Percentiles rank a stretch among this genome's conserved stretches.
Conservation (phyloP, 1,140 invertebrate species). For the Sipha flava region DNA sequence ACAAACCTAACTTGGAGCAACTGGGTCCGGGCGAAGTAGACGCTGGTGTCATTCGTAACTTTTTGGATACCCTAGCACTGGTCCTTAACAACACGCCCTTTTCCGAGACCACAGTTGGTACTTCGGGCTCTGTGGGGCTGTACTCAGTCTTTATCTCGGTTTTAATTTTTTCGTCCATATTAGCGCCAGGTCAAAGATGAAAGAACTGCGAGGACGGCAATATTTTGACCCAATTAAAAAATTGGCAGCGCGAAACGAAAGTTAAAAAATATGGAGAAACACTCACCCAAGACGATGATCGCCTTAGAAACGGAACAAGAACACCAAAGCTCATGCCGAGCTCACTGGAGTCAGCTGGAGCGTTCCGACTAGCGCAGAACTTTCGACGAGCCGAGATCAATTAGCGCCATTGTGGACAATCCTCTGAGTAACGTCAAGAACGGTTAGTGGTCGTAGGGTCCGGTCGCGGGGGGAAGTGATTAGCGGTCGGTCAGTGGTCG, state of each 20-base stretch:
- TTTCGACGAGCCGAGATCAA: not conserved
- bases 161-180: not conserved
- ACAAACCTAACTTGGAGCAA: slow-evolving; percentile 38
- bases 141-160: too few relatives aligned
- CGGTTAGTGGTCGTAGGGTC: not conserved
- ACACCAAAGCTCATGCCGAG: not conserved
- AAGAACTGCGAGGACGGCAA: not conserved
- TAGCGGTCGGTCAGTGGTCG: not conserved
- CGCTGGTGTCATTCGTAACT: slow-evolving; percentile 36
- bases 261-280: not conserved
- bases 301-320: too few relatives aligned
- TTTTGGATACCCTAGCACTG: slow-evolving; percentile 40
- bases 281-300: not conserved
- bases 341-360: not conserved
- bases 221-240: not conserved
- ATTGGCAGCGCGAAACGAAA: not conserved
- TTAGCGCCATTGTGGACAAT: slow-evolving; percentile 9
- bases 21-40: slow-evolving; percentile 24
- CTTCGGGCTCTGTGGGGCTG: not conserved
- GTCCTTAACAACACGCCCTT: slow-evolving; percentile 37
- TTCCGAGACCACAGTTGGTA: not conserved
- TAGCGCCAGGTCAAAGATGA: not conserved
- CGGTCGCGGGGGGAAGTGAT: not conserved
- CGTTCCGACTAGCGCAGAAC: not conserved
- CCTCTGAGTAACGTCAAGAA: not conserved